Evolutionary conservation across 2,888 invertebrate genomes (phyloP), one percentile per base, ranked within the genome.

Genomic region (Alloscopus bannaensis): DNA sequence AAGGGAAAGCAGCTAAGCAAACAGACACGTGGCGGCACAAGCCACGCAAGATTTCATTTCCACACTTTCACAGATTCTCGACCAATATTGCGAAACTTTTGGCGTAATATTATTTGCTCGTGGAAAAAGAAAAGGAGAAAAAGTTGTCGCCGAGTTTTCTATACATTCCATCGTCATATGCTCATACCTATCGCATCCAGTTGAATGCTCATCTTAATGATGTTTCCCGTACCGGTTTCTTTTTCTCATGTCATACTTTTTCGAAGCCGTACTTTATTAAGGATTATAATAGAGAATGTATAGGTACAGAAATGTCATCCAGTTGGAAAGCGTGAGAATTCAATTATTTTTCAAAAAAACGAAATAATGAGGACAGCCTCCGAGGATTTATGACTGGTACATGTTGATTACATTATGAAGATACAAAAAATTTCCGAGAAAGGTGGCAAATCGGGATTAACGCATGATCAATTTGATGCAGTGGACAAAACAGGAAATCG

Each of bases 81-180:
- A 31, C 29, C 47, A 62, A 71, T 60, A 71, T 71, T 71, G 62
- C 71, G 50, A 71, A 71, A 71, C 62, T 71, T 71, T 68, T 36
- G 45, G 50, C 31, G 24, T 65, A 47, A 47, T 29, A 59, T 59
- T 29, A 59, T 59, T 31, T n/a, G 26, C 18, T 59, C 26, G 16
- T 26, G 28, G 57, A 57, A 57, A 57, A 20, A 57, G n/a, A n/a
- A n/a, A n/a, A n/a, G n/a, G n/a, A 52, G 22, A 13, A 22, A 52
- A 52, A 52, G 22, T 52, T 52, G 52, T 52, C n/a, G n/a, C n/a
- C n/a, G n/a, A n/a, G n/a, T n/a, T n/a, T n/a, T n/a, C n/a, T n/a
- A n/a, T n/a, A n/a, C n/a, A n/a, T n/a, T 3, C n/a, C 52, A 52
- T 3, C 16, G 24, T 52, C 52, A 22, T 47, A 13, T 13, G 6